phyloP scores from a whole-genome alignment of 2,797 vertebrate species.

The Miichthys miiuy region DNA sequence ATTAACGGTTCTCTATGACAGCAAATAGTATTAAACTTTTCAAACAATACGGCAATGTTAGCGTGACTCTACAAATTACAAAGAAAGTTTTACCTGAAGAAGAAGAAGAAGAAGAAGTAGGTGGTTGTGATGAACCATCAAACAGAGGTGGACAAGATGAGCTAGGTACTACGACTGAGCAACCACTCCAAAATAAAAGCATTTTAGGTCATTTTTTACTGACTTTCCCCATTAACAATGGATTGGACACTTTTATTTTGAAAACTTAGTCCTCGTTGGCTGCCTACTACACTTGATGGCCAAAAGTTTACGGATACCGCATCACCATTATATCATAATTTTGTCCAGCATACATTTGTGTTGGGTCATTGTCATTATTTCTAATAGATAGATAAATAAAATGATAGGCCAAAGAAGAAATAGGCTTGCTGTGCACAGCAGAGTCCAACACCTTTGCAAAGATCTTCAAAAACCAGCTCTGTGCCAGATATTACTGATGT shows the following conservation, averaged over 20 bases:
- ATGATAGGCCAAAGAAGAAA: neutral
- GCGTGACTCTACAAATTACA: neutral
- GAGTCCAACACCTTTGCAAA: neutral
- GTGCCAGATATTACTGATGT: neutral
- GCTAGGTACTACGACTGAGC: neutral
- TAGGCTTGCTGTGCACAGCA: neutral
- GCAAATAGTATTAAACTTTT: neutral
- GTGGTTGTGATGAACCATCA: rapidly evolving
- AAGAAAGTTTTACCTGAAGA: slow-evolving; percentile 4
- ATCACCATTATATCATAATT: neutral
- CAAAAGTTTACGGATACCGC: too few relatives aligned
- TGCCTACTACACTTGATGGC: too few relatives aligned
- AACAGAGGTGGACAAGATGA: neutral
- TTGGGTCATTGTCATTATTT: neutral
- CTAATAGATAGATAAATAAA: neutral
- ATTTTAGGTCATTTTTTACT: neutral
- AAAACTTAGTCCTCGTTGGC: rapidly evolving
- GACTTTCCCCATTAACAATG: rapidly evolving
- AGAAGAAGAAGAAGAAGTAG: neutral
- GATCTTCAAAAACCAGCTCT: neutral
- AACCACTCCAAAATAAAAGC: slow-evolving; percentile 37
- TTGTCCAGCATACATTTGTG: neutral
- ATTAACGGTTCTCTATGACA: neutral
- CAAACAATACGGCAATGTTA: neutral
- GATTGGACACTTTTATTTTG: slow-evolving; percentile 17